Conservation (phyloP, 2,113 vertebrate species). For the Merops nubicus region DNA sequence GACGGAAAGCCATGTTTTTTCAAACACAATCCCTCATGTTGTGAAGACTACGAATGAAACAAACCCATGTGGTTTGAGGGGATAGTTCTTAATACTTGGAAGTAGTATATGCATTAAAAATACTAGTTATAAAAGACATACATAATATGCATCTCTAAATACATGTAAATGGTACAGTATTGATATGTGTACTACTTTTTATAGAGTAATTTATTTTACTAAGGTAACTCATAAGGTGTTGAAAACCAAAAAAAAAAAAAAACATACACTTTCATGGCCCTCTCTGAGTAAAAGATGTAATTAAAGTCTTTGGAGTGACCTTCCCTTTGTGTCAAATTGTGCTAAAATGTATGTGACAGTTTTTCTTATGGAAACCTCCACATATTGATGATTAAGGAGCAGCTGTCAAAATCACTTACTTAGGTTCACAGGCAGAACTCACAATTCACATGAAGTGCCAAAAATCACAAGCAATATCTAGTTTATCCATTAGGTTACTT, state of each 20-base stretch:
- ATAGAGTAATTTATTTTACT: not conserved
- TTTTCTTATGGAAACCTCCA: constrained; percentile 48
- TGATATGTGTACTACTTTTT: not conserved
- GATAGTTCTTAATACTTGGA: not conserved
- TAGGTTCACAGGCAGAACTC: not conserved
- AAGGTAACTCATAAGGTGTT: not conserved
- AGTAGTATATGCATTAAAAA: not conserved
- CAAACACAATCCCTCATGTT: not conserved
- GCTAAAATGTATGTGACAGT: constrained; percentile 6
- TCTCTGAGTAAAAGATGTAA: not conserved
- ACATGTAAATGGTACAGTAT: not conserved
- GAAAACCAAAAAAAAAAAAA: not conserved
- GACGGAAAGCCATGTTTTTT: not conserved
- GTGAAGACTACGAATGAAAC: not conserved
- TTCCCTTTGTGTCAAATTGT: constrained; percentile 29
- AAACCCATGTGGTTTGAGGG: not conserved
- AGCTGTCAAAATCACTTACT: constrained; percentile 7
- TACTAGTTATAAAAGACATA: too few relatives aligned
- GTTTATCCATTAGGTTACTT: not conserved
- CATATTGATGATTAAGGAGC: constrained; percentile 32
- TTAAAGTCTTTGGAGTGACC: constrained; percentile 30
- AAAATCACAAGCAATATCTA: not conserved
- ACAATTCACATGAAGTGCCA: not conserved
- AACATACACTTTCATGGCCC: not conserved
- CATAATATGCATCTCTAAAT: not conserved